Percentiles rank a stretch among this genome's conserved stretches.
phyloP scores from a whole-genome alignment of 2,113 vertebrate species.

The Paradoxurus hermaphroditus region DNA sequence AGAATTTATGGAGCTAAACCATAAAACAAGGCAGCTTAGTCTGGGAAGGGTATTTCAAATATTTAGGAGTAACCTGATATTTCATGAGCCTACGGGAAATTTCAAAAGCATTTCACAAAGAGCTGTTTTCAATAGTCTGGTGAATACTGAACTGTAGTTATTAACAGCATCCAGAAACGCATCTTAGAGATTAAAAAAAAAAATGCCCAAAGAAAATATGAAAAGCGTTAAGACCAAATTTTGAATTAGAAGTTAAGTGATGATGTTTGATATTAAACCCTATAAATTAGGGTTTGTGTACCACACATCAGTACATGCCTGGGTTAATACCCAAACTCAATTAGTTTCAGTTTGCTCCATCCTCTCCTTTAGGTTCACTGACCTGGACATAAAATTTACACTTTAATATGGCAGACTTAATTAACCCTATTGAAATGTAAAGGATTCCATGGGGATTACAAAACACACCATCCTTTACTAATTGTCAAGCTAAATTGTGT shows the following conservation, averaged over 20 bases:
- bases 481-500: slow-evolving; percentile 38
- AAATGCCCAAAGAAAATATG: neutral
- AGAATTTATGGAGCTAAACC: neutral
- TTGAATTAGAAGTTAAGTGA: neutral
- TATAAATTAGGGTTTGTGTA: neutral
- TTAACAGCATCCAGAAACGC: neutral
- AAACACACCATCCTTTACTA: slow-evolving; percentile 44
- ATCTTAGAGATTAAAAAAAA: neutral
- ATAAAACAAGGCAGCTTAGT: neutral
- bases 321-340: neutral
- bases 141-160: neutral
- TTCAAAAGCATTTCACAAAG: slow-evolving; percentile 28
- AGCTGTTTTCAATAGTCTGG: neutral
- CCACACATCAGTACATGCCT: neutral
- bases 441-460: slow-evolving; percentile 37
- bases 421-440: slow-evolving; percentile 63
- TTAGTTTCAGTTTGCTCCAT: neutral
- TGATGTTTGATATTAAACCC: neutral
- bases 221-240: neutral
- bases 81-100: neutral
- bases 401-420: slow-evolving; percentile 57
- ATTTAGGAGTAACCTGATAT: neutral
- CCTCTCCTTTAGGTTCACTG: slow-evolving; percentile 47
- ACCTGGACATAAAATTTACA: slow-evolving; percentile 44
- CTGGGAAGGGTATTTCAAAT: neutral